Evolutionary conservation across 2,113 vertebrate species (phyloP), one percentile per base, ranked within the genome.

Genomic region (Prinia subflava): DNA sequence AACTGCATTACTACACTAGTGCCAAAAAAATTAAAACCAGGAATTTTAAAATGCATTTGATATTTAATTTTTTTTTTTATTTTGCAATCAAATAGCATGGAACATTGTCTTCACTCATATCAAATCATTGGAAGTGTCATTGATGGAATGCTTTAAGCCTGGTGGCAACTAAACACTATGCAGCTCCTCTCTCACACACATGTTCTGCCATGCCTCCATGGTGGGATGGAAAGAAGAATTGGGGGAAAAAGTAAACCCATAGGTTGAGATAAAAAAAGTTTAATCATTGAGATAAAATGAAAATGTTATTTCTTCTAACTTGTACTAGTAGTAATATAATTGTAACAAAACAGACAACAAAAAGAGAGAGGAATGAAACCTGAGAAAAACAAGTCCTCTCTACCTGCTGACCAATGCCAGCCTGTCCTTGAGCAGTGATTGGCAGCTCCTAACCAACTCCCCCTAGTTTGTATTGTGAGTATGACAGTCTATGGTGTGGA

Each of bases 171-270:
- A 33, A 77, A 22, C 15, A 7, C 7, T 10, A 14, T 8, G 21
- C 21, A 56, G 25, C 14, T 76, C 21, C n/a, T 69, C 0, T 0
- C 15, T 35, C 70, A 55, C 12, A 28, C 22, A 19, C 41, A 63
- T 31, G 11, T 63, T 55, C 14, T 9, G 5, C 14, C 31, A 27
- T 25, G 5, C 1, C 3, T 9, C 9, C 13, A 2, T 5, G 10
- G 18, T 28, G 41, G 41, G 41, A 63, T 16, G 25, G 35, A 53
- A 70, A 63, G 13, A 65, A 52, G 41, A 49, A 28, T 3, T 49
- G 35, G 49, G 49, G 25, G 33, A 83, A 68, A 63, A 37, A 3
- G 8, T 15, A 41, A 62, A 62, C 17, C 7, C 21, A 13, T 62
- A 35, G 18, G 7, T 14, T 20, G 22, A 69, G 27, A 37, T 37